A percentile compares a stretch with the other conserved stretches of the same genome.
Evolutionary conservation across 2,888 invertebrate genomes (phyloP).

Genomic region (Papilio protenor): DNA sequence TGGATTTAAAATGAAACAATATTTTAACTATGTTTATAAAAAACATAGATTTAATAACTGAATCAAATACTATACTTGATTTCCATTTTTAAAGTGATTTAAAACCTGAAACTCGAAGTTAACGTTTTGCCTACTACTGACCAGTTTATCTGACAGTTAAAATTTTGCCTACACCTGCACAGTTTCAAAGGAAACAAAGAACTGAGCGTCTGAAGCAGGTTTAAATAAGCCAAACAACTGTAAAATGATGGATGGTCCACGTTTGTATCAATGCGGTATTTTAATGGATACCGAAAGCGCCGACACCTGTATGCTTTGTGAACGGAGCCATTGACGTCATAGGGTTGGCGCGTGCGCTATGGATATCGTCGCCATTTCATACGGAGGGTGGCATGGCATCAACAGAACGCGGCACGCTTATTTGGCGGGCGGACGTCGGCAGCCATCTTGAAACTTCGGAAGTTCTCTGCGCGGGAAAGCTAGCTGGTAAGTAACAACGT

Average conservation of each 20-base stretch:
- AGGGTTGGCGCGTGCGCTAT: conserved; percentile 69
- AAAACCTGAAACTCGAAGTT: no score
- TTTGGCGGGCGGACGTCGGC: conserved; percentile 62
- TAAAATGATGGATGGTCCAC: conserved; percentile 2
- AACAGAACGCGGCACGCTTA: conserved; percentile 69
- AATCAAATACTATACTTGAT: no score
- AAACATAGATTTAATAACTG: no score
- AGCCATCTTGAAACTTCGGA: conserved; percentile 44
- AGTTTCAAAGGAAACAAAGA: no score
- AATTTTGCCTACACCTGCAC: no score
- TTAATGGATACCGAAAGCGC: conserved; percentile 53
- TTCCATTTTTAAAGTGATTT: no score
- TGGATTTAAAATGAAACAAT: no score
- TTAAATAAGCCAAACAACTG: not conserved
- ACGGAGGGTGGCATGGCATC: conserved; percentile 43
- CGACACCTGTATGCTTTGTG: conserved; percentile 79
- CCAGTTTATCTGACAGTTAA: no score
- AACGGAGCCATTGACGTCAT: conserved; percentile 83
- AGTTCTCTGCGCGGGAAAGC: conserved; percentile 67
- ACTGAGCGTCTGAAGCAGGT: no score
- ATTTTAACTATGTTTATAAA: no score
- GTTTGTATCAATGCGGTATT: conserved; percentile 50
- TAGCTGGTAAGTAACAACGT: conserved; percentile 65
- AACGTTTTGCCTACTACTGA: no score
- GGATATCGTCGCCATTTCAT: conserved; percentile 55